Evolutionary conservation across 2,797 vertebrate species (phyloP), one percentile per base, ranked within the genome.

Genomic region (Megaceryle alcyon): DNA sequence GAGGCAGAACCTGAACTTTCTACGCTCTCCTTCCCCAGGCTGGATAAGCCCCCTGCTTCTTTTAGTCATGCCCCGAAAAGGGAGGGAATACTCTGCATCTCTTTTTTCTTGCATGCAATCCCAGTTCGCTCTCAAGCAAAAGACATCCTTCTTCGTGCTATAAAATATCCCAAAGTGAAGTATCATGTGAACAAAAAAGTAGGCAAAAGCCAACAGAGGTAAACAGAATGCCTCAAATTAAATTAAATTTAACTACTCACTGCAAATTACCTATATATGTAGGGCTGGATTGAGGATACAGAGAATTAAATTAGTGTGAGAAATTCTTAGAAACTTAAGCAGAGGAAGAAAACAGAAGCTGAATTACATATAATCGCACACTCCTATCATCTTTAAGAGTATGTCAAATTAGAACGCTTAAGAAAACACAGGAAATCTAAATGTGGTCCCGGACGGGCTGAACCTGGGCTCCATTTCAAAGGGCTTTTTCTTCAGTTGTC

Each of bases 301-400:
- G 4, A 78, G 88, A 96, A 96, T 94, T 95, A 80, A 88, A 95
- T 93, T 89, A 94, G 35, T 64, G 65, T 48, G 69, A 86, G 84
- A 96, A 95, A 93, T 89, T 94, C 95, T 90, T 89, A 87, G 95
- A 96, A 96, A 95, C 69, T 72, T 87, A 87, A 94, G 92, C 54
- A 85, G 71, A 91, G 77, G 64, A 94, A 96, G 71, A 91, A 95
- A 96, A 79, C 66, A 94, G 91, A 94, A 95, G 80, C 73, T 95
- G 83, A 96, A 97, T 93, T 95, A 90, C 68, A 94, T n/a, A 79
- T 90, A 96, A 96, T 91, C 91, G 92, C 31, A 28, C 83, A 64
- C 91, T 90, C 82, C 90, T 91, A 88, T 51, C 69, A 94, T 96
- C 72, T 94, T 80, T 51, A 94, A 54, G 81, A 82, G 44, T 80